Evolutionary conservation across 1,140 invertebrate species (phyloP), one percentile per base, ranked within the genome.

Genomic region (Eciton burchellii): DNA sequence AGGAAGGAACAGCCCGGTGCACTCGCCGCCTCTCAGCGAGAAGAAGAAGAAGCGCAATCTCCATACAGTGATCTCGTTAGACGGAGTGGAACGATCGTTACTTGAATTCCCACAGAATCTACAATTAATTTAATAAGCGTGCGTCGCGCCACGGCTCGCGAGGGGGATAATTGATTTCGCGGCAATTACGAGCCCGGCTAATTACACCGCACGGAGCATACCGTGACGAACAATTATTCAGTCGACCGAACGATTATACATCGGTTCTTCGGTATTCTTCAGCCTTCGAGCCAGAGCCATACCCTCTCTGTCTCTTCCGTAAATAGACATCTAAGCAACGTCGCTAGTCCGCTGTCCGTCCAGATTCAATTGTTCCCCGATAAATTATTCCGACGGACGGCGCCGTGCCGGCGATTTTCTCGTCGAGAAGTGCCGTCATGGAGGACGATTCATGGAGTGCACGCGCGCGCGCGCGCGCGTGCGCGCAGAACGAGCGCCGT

Each of bases 101-200:
- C 49, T 68, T 54, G 56, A 77, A 77, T 68, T 77, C 62, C 62
- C 74, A 43, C 35, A 26, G 49, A 76, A 47, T 66, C 21, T 41
- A 77, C 62, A 66, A 77, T 77, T 77, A 77, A 68, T 77, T 77
- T 77, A 77, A 77, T 77, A 56, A 77, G 74, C 47, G 21, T 77
- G 54, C 74, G 26, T 73, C 16, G 43, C 29, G n/a, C 4, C 29
- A 21, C 35, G 19, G 41, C 35, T 26, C n/a, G 56, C 56, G 6
- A 76, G 19, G 21, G 12, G 63, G 35, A 66, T 56, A 77, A 79
- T 79, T 79, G 63, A 79, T 79, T 79, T 70, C 62, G 52, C 62
- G n/a, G 74, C 63, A 79, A 70, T 79, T 70, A 70, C 43, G 41
- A 79, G 12, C 49, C 16, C 63, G 63, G 70, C 49, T 79, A 79